These are phyloP conservation scores for Notodromas monacha DNA, from an alignment of 2,888 invertebrate genomes.

Conservation along the genomic window DNA sequence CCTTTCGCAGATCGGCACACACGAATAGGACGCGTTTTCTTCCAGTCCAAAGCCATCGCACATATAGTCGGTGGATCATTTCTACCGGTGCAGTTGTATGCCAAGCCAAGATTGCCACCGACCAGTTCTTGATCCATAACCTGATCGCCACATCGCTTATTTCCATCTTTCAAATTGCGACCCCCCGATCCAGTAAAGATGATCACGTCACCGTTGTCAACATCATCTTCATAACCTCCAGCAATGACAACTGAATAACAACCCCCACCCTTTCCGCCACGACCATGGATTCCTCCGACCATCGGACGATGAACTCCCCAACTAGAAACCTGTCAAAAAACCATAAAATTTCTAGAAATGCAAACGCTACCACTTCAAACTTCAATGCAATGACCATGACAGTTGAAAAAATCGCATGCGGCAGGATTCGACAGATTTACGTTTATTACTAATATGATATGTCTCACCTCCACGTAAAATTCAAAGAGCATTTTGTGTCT, in stretches of 20 bases:
- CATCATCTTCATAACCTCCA: constrained; percentile 54
- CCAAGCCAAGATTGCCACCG: no score
- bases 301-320: constrained; percentile 47
- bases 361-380: no score
- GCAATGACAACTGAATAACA: constrained; percentile 45
- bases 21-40: constrained; percentile 35
- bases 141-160: constrained; percentile 43
- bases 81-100: no score
- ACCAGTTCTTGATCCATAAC: constrained; percentile 43
- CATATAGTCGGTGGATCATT: no score
- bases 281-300: constrained; percentile 50
- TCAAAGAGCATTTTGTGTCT: no score
- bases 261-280: constrained; percentile 38
- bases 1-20: constrained; percentile 43
- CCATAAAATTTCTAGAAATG: neutral
- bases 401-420: no score
- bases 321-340: constrained; percentile 28
- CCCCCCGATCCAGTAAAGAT: constrained; percentile 56
- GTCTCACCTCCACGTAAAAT: no score
- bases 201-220: constrained; percentile 43
- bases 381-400: no score
- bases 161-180: constrained; percentile 42
- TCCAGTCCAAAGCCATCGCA: constrained; percentile 35
- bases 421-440: no score
- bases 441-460: no score